A percentile compares a stretch with the other conserved stretches of the same genome.
phyloP scores from a whole-genome alignment of 2,888 invertebrate genomes.

The Callimorpha dominula region DNA sequence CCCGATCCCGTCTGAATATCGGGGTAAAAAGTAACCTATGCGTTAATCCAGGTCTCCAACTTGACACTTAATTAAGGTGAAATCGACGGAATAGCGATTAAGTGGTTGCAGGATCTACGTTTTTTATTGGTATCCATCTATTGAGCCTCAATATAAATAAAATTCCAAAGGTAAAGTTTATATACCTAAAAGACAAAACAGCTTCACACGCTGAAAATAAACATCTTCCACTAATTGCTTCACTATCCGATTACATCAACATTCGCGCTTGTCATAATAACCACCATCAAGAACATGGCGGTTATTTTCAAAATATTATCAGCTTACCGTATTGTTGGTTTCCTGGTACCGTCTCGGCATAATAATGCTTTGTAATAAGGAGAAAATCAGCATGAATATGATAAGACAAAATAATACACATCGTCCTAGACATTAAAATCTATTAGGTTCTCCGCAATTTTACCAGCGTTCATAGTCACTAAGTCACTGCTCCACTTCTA shows the following conservation, averaged over 20 bases:
- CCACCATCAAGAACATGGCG: neutral
- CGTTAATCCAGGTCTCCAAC: no score
- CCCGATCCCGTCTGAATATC: no score
- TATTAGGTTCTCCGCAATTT: neutral
- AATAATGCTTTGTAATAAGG: neutral
- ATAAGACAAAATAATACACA: neutral
- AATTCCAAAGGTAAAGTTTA: no score
- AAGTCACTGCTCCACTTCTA: neutral
- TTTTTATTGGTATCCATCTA: no score
- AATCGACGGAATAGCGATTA: no score
- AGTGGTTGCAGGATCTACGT: no score
- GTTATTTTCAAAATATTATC: constrained; percentile 17
- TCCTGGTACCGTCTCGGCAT: constrained; percentile 5
- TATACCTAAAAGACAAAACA: neutral
- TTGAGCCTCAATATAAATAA: no score
- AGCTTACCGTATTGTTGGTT: constrained; percentile 12
- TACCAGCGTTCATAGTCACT: neutral
- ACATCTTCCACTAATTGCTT: neutral
- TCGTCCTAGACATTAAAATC: neutral
- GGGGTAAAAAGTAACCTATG: no score
- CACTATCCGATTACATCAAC: constrained; percentile 1
- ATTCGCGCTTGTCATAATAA: neutral
- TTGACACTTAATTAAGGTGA: no score
- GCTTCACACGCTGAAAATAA: neutral
- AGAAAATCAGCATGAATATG: neutral